Percentiles rank a stretch among this genome's conserved stretches.
phyloP scores from a whole-genome alignment of 2,797 vertebrate genomes.

The Gymnodraco acuticeps region DNA sequence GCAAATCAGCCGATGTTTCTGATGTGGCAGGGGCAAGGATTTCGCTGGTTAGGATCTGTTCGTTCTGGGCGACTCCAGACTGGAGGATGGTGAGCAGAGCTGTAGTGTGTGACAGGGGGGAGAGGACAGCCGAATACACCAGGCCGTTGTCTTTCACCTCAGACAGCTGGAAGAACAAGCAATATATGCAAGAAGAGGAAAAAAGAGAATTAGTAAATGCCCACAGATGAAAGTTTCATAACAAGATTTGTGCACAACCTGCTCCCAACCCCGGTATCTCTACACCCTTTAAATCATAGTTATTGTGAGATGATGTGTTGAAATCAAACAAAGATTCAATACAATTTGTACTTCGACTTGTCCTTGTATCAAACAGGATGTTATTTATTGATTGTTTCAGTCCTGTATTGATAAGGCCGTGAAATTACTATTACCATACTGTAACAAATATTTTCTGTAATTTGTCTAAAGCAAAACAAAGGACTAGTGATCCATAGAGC shows the following conservation, averaged over 20 bases:
- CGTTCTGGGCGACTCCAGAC: conserved; percentile 49
- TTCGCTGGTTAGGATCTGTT: conserved; percentile 51
- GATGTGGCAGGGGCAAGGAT: conserved; percentile 46
- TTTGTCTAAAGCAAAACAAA: background rate
- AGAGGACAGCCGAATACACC: conserved; percentile 86
- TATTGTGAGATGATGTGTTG: no score
- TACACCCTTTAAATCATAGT: no score
- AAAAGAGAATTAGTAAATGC: background rate
- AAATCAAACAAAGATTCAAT: no score
- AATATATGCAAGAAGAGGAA: background rate
- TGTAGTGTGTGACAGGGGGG: conserved; percentile 82
- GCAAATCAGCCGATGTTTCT: conserved; percentile 75
- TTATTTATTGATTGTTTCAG: no score
- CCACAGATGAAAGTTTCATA: background rate
- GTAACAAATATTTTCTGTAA: no score
- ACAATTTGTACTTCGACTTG: no score
- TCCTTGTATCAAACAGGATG: no score
- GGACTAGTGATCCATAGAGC: background rate
- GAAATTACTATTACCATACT: no score
- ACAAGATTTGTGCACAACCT: no score
- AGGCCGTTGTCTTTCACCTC: conserved; percentile 78
- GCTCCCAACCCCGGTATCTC: no score
- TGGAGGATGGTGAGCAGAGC: conserved; percentile 87
- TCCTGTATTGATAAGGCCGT: no score
- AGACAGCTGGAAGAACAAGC: conserved; percentile 82